Conservation (phyloP, 1,140 invertebrate genomes). For the Procambarus virginalis region DNA sequence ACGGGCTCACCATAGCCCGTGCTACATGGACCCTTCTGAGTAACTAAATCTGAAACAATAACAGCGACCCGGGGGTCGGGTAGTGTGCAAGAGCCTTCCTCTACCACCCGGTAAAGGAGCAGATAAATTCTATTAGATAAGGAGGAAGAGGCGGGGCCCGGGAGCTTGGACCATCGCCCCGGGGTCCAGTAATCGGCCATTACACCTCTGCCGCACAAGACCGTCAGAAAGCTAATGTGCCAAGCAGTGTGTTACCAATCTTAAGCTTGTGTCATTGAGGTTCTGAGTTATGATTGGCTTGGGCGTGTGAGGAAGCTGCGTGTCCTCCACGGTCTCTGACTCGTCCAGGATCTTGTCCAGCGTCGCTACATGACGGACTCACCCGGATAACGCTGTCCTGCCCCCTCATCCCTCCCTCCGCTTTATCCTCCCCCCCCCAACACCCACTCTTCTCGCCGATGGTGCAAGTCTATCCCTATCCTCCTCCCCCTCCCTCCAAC, state of each 20-base stretch:
- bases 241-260: conserved; percentile 25
- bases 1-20: too few relatives aligned
- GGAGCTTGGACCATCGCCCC: neutral
- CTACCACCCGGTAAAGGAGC: neutral
- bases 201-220: conserved; percentile 4
- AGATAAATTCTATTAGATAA: neutral
- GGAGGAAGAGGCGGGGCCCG: neutral
- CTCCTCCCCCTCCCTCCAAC: neutral
- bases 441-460: neutral
- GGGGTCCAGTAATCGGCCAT: conserved; percentile 14
- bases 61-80: too few relatives aligned
- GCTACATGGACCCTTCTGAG: too few relatives aligned
- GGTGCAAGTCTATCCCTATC: neutral
- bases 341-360: neutral
- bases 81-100: too few relatives aligned
- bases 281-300: conserved; percentile 29
- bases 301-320: neutral
- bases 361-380: conserved; percentile 16
- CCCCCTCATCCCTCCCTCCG: neutral
- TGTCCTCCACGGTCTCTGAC: neutral
- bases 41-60: too few relatives aligned
- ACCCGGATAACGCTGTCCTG: conserved; percentile 3
- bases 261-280: conserved; percentile 37
- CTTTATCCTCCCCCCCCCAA: neutral
- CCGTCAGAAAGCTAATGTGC: conserved; percentile 31